Conservation (phyloP, 64 coral and sea anemone species). For the Stichodactyla helianthus region DNA sequence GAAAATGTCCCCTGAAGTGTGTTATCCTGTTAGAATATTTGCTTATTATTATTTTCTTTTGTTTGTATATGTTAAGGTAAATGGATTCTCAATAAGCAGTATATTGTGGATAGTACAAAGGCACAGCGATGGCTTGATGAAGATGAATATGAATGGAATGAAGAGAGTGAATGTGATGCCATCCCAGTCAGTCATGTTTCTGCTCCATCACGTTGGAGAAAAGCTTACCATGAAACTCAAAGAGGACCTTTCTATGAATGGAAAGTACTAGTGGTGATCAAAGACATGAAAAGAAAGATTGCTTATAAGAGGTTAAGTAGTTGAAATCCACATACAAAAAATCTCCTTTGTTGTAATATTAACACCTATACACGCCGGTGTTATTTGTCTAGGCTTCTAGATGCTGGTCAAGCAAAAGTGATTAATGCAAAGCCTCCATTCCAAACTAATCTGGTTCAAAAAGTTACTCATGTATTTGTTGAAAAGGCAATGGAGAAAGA, state of each 20-base stretch:
- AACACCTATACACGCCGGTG: background rate
- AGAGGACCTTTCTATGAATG: slow-evolving; percentile 63
- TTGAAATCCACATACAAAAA: too few relatives aligned
- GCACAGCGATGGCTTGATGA: slow-evolving; percentile 75
- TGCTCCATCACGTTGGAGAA: slow-evolving; percentile 77
- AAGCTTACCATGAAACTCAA: slow-evolving; percentile 10
- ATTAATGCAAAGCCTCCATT: slow-evolving; percentile 60
- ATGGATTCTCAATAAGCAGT: slow-evolving; percentile 83
- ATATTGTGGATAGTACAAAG: slow-evolving; percentile 64
- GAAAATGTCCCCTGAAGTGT: too few relatives aligned
- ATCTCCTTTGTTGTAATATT: too few relatives aligned
- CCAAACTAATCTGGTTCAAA: slow-evolving; percentile 33
- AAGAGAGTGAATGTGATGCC: background rate
- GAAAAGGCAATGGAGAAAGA: slow-evolving; percentile 61
- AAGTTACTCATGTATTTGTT: slow-evolving; percentile 87
- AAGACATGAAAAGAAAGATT: slow-evolving; percentile 60
- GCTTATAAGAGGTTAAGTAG: slow-evolving; percentile 71
- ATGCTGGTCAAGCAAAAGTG: slow-evolving; percentile 59
- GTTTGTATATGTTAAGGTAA: slow-evolving; percentile 44
- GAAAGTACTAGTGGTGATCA: slow-evolving; percentile 56
- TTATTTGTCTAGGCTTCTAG: slow-evolving; percentile 53
- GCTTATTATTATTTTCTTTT: background rate
- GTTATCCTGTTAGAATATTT: too few relatives aligned
- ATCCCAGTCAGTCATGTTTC: slow-evolving; percentile 25
- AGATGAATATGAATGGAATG: slow-evolving; percentile 75